Percentiles rank a stretch among this genome's conserved stretches.
Evolutionary conservation across 1,140 invertebrate species (phyloP).

Genomic region (Eurosta solidaginis): DNA sequence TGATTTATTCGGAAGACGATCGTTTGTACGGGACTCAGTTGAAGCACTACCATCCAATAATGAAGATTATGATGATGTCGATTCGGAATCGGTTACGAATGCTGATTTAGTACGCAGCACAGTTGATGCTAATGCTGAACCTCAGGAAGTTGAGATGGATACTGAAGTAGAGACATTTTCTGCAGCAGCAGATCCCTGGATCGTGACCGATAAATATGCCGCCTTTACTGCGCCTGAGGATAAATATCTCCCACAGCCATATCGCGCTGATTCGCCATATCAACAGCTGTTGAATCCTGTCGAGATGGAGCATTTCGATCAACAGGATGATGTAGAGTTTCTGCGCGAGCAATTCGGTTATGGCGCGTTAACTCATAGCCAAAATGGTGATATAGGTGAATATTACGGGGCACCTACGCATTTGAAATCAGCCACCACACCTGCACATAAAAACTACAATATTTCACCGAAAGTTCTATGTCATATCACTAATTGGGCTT

Average conservation of each 20-base stretch:
- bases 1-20: slow-evolving; percentile 38
- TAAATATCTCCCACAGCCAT: slow-evolving; percentile 43
- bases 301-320: slow-evolving; percentile 44
- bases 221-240: slow-evolving; percentile 56
- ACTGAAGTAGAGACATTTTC: slow-evolving; percentile 25
- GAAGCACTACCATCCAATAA: slow-evolving; percentile 63
- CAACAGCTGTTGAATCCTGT: slow-evolving; percentile 48
- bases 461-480: slow-evolving; percentile 70
- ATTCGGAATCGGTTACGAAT: slow-evolving; percentile 5
- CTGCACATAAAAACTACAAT: slow-evolving; percentile 44
- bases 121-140: slow-evolving; percentile 26
- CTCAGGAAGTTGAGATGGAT: slow-evolving; percentile 33
- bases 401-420: slow-evolving; percentile 46
- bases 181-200: slow-evolving; percentile 40
- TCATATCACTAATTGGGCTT: slow-evolving; percentile 87
- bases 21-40: slow-evolving; percentile 66
- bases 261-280: slow-evolving; percentile 49
- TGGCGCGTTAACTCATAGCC: slow-evolving; percentile 38
- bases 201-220: slow-evolving; percentile 55
- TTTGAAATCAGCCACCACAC: slow-evolving; percentile 35
- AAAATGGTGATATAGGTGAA: slow-evolving; percentile 8
- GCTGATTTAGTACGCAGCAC: slow-evolving; percentile 31
- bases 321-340: slow-evolving; percentile 45
- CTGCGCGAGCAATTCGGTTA: slow-evolving; percentile 41
- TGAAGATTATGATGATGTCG: slow-evolving; percentile 36